A percentile compares a stretch with the other conserved stretches of the same genome.
These are phyloP conservation scores for Dendrolimus pini DNA, from an alignment of 2,888 invertebrate species.

Conservation along the genomic window DNA sequence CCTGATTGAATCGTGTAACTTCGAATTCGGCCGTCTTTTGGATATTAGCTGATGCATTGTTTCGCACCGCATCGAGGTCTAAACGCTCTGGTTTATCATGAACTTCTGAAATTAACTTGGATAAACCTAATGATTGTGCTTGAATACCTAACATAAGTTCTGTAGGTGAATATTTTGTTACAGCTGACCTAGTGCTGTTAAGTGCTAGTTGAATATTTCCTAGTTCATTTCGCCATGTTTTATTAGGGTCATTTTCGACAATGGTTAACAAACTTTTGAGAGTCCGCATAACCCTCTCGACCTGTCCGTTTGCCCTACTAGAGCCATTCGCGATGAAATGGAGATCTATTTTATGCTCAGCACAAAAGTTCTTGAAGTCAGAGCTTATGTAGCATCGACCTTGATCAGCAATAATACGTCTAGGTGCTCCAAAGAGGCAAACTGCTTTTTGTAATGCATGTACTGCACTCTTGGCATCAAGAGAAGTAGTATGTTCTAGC, in stretches of 20 bases:
- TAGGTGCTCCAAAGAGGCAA: constrained; percentile 18
- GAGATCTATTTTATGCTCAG: constrained; percentile 14
- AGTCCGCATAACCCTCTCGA: constrained; percentile 15
- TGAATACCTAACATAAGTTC: constrained; percentile 18
- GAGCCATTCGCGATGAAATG: constrained; percentile 22
- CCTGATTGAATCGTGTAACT: too few relatives aligned
- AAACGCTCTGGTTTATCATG: constrained; percentile 1
- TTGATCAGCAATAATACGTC: too few relatives aligned
- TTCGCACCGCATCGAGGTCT: constrained; percentile 6
- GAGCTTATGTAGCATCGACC: constrained; percentile 15
- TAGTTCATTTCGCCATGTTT: constrained; percentile 18
- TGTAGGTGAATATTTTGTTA: constrained; percentile 11
- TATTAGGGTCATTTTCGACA: constrained; percentile 8
- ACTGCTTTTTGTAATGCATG: constrained; percentile 15
- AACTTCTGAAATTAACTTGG: constrained; percentile 1
- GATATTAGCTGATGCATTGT: constrained; percentile 8
- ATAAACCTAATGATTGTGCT: constrained; percentile 11
- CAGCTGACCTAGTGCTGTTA: constrained; percentile 13
- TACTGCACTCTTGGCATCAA: constrained; percentile 13
- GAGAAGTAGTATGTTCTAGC: constrained; percentile 12
- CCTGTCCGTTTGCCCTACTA: constrained; percentile 16
- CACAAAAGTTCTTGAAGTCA: constrained; percentile 16
- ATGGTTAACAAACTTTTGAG: constrained; percentile 13
- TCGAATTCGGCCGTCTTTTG: constrained; percentile 4
- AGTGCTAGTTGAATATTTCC: constrained; percentile 16